Percentiles rank a stretch among this genome's conserved stretches.
Evolutionary conservation across 2,113 vertebrate genomes (phyloP).

Genomic region (Herpetotheres cachinnans): DNA sequence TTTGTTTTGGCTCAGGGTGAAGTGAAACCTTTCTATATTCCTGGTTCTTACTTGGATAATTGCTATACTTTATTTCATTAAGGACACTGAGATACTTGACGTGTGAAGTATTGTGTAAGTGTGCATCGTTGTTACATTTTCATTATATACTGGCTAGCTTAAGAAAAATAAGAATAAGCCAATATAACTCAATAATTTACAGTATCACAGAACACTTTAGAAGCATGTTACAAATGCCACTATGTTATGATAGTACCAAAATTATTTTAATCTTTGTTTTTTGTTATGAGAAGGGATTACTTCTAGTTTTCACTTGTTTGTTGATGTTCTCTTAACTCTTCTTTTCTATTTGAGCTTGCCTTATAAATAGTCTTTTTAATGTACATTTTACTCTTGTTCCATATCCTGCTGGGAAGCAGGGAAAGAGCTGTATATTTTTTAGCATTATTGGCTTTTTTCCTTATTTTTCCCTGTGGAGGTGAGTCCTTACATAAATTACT

Average conservation of each 20-base stretch:
- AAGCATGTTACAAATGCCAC: not conserved
- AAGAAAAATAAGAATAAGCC: not conserved
- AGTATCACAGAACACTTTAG: not conserved
- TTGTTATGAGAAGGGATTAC: not conserved
- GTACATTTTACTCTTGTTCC: constrained; percentile 22
- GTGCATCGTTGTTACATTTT: not conserved
- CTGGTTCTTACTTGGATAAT: not conserved
- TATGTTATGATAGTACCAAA: not conserved
- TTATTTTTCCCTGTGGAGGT: constrained; percentile 21
- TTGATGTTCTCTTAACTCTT: not conserved
- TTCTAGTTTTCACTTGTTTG: not conserved
- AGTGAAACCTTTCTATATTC: not conserved
- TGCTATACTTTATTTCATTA: not conserved
- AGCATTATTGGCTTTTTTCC: constrained; percentile 38
- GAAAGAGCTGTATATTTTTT: constrained; percentile 9
- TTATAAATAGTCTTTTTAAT: constrained; percentile 4
- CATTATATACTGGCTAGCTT: not conserved
- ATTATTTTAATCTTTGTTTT: not conserved
- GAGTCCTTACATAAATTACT: constrained; percentile 43
- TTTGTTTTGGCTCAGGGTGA: not conserved
- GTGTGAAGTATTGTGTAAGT: not conserved
- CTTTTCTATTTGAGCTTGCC: not conserved
- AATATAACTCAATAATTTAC: not conserved
- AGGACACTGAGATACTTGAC: not conserved
- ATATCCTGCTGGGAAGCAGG: constrained; percentile 9